phyloP scores from a whole-genome alignment of 2,888 invertebrate genomes.

The Drosophila acutilabella region DNA sequence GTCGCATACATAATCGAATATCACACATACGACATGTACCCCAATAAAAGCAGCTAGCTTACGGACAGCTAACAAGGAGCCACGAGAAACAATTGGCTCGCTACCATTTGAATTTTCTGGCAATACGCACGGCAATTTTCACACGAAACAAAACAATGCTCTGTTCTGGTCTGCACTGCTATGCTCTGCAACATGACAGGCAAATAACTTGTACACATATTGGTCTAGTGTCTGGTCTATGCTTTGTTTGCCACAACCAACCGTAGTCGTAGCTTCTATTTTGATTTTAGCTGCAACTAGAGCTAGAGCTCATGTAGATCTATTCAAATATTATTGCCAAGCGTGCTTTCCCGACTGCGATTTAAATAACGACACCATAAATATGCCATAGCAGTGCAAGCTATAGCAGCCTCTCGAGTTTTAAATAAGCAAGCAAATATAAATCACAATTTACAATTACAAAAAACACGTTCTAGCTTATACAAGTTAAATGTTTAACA shows the following conservation, averaged over 20 bases:
- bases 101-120: constrained; percentile 18
- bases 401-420: constrained; percentile 22
- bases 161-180: constrained; percentile 8
- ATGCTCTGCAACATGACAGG: constrained; percentile 20
- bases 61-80: constrained; percentile 1
- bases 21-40: constrained; percentile 62
- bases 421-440: constrained; percentile 36
- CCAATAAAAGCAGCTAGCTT: constrained; percentile 4
- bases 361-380: constrained; percentile 23
- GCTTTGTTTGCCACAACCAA: constrained; percentile 17
- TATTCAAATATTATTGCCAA: not conserved
- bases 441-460: constrained; percentile 21
- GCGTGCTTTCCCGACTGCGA: not conserved
- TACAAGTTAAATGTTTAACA: constrained; percentile 5
- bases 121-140: constrained; percentile 31
- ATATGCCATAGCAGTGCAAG: constrained; percentile 12
- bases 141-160: constrained; percentile 32
- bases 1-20: constrained; percentile 62
- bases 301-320: not conserved
- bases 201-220: constrained; percentile 36
- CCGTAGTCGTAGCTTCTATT: constrained; percentile 1
- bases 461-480: not conserved
- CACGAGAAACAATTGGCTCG: constrained; percentile 37
- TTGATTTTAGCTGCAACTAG: constrained; percentile 10
- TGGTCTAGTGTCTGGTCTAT: constrained; percentile 19